Percentiles rank a stretch among this genome's conserved stretches.
Evolutionary conservation across 2,797 vertebrate species (phyloP).

Genomic region (Paguma larvata): DNA sequence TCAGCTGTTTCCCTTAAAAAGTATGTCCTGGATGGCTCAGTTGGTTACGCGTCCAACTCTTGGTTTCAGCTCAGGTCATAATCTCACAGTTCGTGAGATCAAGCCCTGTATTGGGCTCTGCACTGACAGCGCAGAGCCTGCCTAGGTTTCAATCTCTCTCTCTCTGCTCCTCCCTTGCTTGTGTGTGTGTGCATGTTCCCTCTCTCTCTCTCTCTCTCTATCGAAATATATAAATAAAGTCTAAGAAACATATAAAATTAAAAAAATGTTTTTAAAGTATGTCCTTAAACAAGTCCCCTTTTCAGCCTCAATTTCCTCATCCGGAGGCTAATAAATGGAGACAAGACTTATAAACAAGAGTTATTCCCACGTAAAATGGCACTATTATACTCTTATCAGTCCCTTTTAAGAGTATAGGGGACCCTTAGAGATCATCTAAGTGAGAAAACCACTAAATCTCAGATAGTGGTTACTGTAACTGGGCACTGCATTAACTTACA

Average conservation of each 20-base stretch:
- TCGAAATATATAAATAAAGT: too few relatives aligned
- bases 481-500: not conserved
- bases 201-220: too few relatives aligned
- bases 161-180: too few relatives aligned
- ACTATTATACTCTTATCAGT: slow-evolving; percentile 38
- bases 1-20: not conserved
- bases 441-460: slow-evolving; percentile 44
- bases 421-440: not conserved
- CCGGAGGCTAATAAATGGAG: not conserved
- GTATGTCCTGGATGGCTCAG: not conserved
- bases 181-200: too few relatives aligned
- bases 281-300: slow-evolving; percentile 32
- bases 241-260: too few relatives aligned
- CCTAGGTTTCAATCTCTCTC: too few relatives aligned
- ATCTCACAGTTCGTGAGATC: too few relatives aligned
- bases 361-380: slow-evolving; percentile 29
- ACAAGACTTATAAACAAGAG: slow-evolving; percentile 33
- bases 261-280: not conserved
- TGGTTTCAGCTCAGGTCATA: too few relatives aligned
- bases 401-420: slow-evolving; percentile 26
- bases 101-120: too few relatives aligned
- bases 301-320: slow-evolving; percentile 33
- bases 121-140: too few relatives aligned
- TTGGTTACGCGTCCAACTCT: too few relatives aligned
- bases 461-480: not conserved